Conservation (phyloP, 2,888 invertebrate species). For the Uropetala carovei region DNA sequence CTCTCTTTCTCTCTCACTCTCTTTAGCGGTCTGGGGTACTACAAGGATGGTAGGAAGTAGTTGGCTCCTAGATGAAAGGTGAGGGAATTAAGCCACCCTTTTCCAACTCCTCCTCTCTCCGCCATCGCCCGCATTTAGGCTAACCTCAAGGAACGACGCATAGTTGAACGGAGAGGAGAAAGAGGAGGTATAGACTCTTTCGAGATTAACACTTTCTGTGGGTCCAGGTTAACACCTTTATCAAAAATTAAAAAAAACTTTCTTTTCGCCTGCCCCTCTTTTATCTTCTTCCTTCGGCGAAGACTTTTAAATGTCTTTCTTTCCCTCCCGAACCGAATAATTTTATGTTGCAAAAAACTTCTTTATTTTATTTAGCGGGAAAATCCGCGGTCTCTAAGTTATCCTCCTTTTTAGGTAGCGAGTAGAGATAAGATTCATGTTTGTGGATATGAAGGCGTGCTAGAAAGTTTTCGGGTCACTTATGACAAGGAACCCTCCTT, state of each 20-base stretch:
- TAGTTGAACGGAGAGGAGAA: not conserved
- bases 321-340: no score
- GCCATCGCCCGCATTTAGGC: constrained; percentile 38
- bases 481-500: not conserved
- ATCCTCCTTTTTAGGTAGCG: not conserved
- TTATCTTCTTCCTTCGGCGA: not conserved
- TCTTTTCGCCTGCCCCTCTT: not conserved
- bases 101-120: not conserved
- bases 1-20: not conserved
- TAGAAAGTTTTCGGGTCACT: constrained; percentile 14
- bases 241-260: not conserved
- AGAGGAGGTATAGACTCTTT: constrained; percentile 14
- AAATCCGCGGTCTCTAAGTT: not conserved
- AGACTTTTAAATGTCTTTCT: not conserved
- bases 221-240: constrained; percentile 31
- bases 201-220: constrained; percentile 1
- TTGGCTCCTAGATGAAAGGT: constrained; percentile 52
- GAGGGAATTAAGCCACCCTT: not conserved
- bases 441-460: constrained; percentile 44
- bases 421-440: constrained; percentile 52
- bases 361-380: not conserved
- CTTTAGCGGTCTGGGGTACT: constrained; percentile 39
- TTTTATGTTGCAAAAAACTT: no score
- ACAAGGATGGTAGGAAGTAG: constrained; percentile 52
- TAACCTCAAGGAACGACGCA: constrained; percentile 43